Evolutionary conservation across 1,140 invertebrate species (phyloP).

Genomic region (Papilio helenus): DNA sequence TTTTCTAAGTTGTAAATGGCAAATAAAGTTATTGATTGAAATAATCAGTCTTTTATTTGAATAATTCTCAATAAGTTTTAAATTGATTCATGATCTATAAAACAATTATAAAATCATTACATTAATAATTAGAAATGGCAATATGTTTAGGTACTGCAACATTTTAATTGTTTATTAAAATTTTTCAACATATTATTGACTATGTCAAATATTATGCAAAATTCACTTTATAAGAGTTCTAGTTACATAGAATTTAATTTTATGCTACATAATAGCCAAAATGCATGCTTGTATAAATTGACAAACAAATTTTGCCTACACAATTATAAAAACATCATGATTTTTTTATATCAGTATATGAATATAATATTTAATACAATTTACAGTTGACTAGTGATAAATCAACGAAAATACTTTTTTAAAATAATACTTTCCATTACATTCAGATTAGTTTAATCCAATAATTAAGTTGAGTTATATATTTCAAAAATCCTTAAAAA

Average conservation of each 20-base stretch:
- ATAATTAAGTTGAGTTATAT: too few species aligned
- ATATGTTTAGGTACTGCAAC: not conserved
- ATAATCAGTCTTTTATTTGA: conserved; percentile 78
- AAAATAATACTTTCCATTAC: not conserved
- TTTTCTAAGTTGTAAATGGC: conserved; percentile 61
- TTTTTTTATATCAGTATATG: not conserved
- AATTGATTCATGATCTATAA: not conserved
- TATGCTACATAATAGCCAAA: too few species aligned
- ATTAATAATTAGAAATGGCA: not conserved
- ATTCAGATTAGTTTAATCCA: not conserved
- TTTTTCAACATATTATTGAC: too few species aligned
- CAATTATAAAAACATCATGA: too few species aligned
- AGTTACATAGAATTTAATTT: not conserved
- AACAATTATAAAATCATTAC: not conserved
- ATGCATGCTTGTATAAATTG: not conserved
- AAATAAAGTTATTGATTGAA: conserved; percentile 75
- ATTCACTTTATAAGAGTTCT: not conserved
- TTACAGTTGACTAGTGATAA: not conserved
- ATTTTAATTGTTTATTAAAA: not conserved
- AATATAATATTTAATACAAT: not conserved
- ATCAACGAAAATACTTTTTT: conserved; percentile 4
- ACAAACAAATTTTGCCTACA: too few species aligned
- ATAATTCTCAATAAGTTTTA: conserved; percentile 12
- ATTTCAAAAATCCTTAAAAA: too few species aligned
- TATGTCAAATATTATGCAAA: not conserved